Base-by-base conservation (phyloP, 2,888 invertebrate species). In the Caenorhabditis virilis region DNA sequence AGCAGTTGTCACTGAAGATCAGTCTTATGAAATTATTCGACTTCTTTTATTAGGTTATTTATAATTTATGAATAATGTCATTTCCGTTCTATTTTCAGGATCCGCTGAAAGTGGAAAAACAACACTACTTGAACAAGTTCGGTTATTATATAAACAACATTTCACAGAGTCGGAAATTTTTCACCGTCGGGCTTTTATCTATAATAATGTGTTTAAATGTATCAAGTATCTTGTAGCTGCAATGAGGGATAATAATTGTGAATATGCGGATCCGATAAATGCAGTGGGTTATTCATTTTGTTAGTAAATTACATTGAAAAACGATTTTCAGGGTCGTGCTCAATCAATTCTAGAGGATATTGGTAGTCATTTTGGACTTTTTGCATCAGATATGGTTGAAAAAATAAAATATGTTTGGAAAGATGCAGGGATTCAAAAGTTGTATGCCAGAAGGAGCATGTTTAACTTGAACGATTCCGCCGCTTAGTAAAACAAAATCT, bases 101-200 rank as follows among this genome's bases (percentile, higher is more conserved):
- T 68, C 77, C 2, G 68, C 69, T 13, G 78, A 78, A 59, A 75
- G 76, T n/a, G 78, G 78, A 9, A 78, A 78, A 61, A 74, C 77
- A 39, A 78, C 78, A 9, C 53, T 78, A 7, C 61, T 74, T 9
- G 69, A 72, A 46, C 78, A 78, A 64, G 74, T 77, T 22, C 64
- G 75, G 33, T 36, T 63, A 26, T 55, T 71, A 25, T 70, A 66
- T 45, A 65, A 65, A 39, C 69, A 66, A 57, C 52, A 72, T 18
- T 78, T 70, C 51, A 63, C 69, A 6, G 77, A 72, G 25, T 55
- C 60, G 11, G 78, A 78, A 47, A 53, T 77, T 20, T 72, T 66
- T 33, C 78, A 78, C 58, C 56, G 76, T 23, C 60, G 59, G 26
- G 64, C 74, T 7, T 79, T 75, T 62, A 77, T 78, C 30, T 75